A percentile compares a stretch with the other conserved stretches of the same genome.
Evolutionary conservation across 2,797 vertebrate species (phyloP).

Genomic region (Pogoniulus pusillus): DNA sequence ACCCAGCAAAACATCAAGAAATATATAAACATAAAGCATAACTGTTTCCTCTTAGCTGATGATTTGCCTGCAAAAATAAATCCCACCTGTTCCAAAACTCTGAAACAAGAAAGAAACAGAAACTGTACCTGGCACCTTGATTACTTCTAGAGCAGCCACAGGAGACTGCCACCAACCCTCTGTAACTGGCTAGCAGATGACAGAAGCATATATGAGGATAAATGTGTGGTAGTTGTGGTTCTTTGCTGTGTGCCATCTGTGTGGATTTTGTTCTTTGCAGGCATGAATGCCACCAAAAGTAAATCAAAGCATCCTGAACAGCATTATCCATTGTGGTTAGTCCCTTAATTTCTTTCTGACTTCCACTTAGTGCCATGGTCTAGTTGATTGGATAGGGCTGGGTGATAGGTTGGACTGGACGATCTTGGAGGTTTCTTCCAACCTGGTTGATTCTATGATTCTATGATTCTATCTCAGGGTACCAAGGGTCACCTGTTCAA

Average conservation of each 20-base stretch:
- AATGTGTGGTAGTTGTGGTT: neutral
- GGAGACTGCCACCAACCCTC: neutral
- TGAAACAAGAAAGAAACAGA: neutral
- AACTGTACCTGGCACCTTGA: neutral
- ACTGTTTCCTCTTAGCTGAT: conserved; percentile 22
- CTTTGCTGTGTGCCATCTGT: accelerated
- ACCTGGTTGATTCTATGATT: no score
- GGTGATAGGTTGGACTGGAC: no score
- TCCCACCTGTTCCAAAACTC: neutral
- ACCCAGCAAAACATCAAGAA: neutral
- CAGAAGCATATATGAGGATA: neutral
- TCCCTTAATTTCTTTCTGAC: neutral
- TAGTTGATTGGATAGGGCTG: no score
- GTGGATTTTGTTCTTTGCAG: neutral
- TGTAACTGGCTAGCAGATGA: neutral
- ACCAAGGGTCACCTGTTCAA: neutral
- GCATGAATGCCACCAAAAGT: neutral
- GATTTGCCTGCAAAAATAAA: conserved; percentile 24
- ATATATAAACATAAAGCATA: neutral
- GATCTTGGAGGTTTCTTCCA: no score
- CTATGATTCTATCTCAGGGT: neutral
- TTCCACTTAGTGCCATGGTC: no score
- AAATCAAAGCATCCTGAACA: neutral
- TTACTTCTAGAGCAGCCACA: neutral
- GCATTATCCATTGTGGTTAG: neutral